phyloP scores from a whole-genome alignment of 2,113 vertebrate species.

The Corapipo altera region DNA sequence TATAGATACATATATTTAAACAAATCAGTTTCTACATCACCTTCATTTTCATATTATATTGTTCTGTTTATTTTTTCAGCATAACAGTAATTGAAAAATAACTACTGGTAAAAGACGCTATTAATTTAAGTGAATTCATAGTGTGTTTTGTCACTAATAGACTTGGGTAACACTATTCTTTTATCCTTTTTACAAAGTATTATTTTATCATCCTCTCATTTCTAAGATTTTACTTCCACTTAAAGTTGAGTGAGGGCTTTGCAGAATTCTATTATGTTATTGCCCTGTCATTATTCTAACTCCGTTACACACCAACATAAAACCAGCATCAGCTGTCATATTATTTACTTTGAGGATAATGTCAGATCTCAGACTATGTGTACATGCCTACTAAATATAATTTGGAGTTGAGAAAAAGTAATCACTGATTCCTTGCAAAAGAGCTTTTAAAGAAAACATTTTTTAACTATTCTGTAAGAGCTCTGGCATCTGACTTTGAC shows the following conservation, averaged over 20 bases:
- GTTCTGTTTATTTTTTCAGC: slow-evolving; percentile 65
- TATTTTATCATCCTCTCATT: slow-evolving; percentile 73
- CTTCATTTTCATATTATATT: slow-evolving; percentile 55
- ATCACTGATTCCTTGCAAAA: neutral
- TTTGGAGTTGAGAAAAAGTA: slow-evolving; percentile 7
- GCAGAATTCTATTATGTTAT: slow-evolving; percentile 65
- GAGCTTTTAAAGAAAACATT: neutral
- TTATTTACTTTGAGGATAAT: slow-evolving; percentile 57
- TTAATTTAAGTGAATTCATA: slow-evolving; percentile 76
- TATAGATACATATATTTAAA: neutral
- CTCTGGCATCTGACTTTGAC: neutral
- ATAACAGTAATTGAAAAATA: slow-evolving; percentile 75
- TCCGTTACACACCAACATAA: slow-evolving; percentile 54
- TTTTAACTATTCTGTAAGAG: neutral
- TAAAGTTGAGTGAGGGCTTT: slow-evolving; percentile 65
- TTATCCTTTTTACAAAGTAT: slow-evolving; percentile 73
- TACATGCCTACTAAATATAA: slow-evolving; percentile 51
- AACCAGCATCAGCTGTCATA: slow-evolving; percentile 56
- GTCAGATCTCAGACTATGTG: slow-evolving; percentile 25
- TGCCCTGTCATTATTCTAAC: slow-evolving; percentile 69
- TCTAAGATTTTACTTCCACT: slow-evolving; percentile 67
- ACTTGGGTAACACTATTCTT: slow-evolving; percentile 65
- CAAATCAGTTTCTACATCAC: slow-evolving; percentile 22
- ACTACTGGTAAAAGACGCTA: slow-evolving; percentile 70
- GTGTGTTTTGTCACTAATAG: slow-evolving; percentile 69